Conservation (phyloP, 2,888 invertebrate species). For the Listrodromus nycthemerus region DNA sequence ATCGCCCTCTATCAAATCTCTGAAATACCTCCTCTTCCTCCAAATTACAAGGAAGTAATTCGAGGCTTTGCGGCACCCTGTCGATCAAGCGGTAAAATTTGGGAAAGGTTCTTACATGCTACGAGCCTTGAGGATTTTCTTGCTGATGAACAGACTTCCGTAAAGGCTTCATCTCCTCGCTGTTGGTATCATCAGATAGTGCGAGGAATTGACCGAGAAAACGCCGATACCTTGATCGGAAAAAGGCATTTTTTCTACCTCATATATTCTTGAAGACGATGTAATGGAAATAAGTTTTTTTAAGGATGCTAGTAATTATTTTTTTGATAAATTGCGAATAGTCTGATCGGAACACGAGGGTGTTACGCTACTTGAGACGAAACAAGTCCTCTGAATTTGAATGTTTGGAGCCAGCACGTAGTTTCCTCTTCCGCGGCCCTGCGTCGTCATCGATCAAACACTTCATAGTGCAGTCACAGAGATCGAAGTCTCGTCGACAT, state of each 20-base stretch:
- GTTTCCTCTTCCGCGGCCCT: background rate
- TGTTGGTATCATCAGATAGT: constrained; percentile 14
- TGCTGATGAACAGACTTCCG: constrained; percentile 11
- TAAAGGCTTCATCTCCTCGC: constrained; percentile 15
- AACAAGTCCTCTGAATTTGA: constrained; percentile 24
- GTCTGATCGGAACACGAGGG: background rate
- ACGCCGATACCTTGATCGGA: background rate
- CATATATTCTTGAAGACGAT: background rate
- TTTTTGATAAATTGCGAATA: background rate
- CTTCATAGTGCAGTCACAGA: constrained; percentile 35
- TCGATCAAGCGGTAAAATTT: background rate
- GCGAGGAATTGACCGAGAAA: background rate
- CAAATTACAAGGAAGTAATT: constrained; percentile 35
- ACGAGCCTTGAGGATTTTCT: constrained; percentile 36
- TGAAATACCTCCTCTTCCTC: background rate
- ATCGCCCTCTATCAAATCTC: constrained; percentile 20
- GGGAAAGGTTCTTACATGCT: constrained; percentile 12
- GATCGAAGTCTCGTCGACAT: constrained; percentile 50
- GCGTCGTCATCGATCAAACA: constrained; percentile 60
- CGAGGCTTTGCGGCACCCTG: constrained; percentile 25
- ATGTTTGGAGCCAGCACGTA: constrained; percentile 17
- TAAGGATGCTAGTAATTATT: background rate
- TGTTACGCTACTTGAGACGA: constrained; percentile 1
- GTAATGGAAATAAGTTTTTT: background rate
- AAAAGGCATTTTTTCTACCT: background rate